These are phyloP conservation scores for Silurus lanzhouensis DNA, from an alignment of 2,797 vertebrate genomes.

Conservation along the genomic window DNA sequence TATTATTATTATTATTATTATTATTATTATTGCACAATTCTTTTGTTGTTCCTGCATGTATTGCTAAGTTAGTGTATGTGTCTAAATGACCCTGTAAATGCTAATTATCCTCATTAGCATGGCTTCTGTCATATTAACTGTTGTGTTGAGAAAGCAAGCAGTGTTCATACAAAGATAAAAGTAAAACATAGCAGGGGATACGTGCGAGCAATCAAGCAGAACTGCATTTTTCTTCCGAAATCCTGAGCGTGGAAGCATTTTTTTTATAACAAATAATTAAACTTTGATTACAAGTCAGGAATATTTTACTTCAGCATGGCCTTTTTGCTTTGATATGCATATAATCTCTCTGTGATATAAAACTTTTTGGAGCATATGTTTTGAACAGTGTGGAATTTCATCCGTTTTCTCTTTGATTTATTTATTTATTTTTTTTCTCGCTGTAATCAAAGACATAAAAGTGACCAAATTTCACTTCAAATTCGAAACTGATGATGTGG, in stretches of 20 bases:
- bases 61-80: background rate
- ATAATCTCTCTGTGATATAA: slow-evolving; percentile 35
- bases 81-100: slow-evolving; percentile 1
- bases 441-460: background rate
- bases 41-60: background rate
- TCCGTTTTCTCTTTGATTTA: background rate
- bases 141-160: slow-evolving; percentile 19
- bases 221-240: slow-evolving; percentile 2
- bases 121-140: slow-evolving; percentile 39
- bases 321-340: slow-evolving; percentile 15
- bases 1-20: too few species aligned
- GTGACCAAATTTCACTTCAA: background rate
- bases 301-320: slow-evolving; percentile 7
- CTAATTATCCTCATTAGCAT: slow-evolving; percentile 49
- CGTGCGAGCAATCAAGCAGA: background rate
- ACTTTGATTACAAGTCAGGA: slow-evolving; percentile 10
- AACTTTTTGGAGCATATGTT: slow-evolving; percentile 12
- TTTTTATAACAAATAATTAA: slow-evolving; percentile 24
- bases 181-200: slow-evolving; percentile 22
- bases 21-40: too few species aligned
- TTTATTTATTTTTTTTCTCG: background rate
- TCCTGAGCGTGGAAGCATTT: background rate
- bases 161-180: slow-evolving; percentile 20
- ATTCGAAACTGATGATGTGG: background rate
- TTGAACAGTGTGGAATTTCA: slow-evolving; percentile 5